Evolutionary conservation across 2,113 vertebrate species (phyloP).

Genomic region (Protobothrops mucrosquamatus): DNA sequence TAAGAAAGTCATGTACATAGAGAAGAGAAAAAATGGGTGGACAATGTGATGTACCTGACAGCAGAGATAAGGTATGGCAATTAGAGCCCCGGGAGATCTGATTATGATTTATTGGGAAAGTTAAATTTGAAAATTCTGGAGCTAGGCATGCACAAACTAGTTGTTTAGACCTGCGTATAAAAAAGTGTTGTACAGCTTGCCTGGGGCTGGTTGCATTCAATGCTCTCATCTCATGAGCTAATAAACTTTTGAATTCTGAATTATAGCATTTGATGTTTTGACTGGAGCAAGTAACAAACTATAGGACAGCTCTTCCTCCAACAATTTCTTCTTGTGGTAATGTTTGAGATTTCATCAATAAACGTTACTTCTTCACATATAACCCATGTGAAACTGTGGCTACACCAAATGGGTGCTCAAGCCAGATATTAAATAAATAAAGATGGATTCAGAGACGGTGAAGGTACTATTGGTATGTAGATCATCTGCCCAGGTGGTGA

Average conservation of each 20-base stretch:
- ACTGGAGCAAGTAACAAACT: background rate
- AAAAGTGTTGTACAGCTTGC: background rate
- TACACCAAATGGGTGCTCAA: background rate
- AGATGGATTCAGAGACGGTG: background rate
- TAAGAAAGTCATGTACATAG: background rate
- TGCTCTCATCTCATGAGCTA: background rate
- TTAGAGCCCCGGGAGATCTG: background rate
- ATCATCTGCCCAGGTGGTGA: background rate
- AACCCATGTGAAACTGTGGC: background rate
- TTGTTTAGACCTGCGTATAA: background rate
- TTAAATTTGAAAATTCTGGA: background rate
- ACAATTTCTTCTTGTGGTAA: background rate
- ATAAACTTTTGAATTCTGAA: background rate
- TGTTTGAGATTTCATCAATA: background rate
- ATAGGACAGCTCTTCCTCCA: background rate
- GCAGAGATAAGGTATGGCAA: background rate
- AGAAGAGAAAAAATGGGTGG: background rate
- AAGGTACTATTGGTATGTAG: background rate
- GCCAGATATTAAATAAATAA: background rate
- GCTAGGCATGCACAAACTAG: background rate
- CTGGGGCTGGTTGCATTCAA: background rate
- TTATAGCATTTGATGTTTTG: background rate
- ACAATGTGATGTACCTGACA: background rate
- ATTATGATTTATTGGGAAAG: background rate
- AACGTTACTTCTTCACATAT: background rate